A percentile compares a stretch with the other conserved stretches of the same genome.
phyloP scores from a whole-genome alignment of 2,888 invertebrate genomes.

The Timema cristinae region DNA sequence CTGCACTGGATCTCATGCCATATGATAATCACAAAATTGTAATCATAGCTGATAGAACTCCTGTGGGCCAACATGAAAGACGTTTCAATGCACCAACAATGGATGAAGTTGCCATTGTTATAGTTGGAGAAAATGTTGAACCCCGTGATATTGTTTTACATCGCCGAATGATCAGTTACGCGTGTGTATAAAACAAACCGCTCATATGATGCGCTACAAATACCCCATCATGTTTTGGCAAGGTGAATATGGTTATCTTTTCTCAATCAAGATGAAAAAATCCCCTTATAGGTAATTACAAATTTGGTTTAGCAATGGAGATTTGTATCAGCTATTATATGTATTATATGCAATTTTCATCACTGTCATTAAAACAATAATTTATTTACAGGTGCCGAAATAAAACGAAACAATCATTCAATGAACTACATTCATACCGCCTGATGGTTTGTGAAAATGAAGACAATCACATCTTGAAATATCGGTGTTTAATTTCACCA shows the following conservation, averaged over 20 bases:
- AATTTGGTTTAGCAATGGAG: too few species aligned
- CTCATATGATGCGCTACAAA: slow-evolving; percentile 41
- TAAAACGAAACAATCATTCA: too few species aligned
- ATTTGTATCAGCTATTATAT: too few species aligned
- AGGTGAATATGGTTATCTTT: slow-evolving; percentile 28
- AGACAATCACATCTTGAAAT: too few species aligned
- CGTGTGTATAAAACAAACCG: slow-evolving; percentile 38
- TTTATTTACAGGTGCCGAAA: too few species aligned
- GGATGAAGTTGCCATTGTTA: slow-evolving; percentile 38
- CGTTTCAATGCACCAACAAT: slow-evolving; percentile 7
- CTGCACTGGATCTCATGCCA: slow-evolving; percentile 9
- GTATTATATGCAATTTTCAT: too few species aligned
- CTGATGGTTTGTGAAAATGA: too few species aligned
- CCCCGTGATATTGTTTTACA: slow-evolving; percentile 37
- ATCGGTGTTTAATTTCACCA: too few species aligned
- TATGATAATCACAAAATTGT: background rate
- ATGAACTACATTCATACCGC: too few species aligned
- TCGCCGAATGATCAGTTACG: slow-evolving; percentile 33
- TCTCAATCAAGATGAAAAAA: too few species aligned
- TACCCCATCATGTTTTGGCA: slow-evolving; percentile 42
- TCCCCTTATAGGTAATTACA: too few species aligned
- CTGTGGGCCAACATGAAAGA: background rate
- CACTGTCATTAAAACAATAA: too few species aligned
- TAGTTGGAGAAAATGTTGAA: slow-evolving; percentile 33
- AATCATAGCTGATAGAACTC: background rate